Base-by-base conservation (phyloP, 2,113 vertebrate species). In the Panthera tigris region DNA sequence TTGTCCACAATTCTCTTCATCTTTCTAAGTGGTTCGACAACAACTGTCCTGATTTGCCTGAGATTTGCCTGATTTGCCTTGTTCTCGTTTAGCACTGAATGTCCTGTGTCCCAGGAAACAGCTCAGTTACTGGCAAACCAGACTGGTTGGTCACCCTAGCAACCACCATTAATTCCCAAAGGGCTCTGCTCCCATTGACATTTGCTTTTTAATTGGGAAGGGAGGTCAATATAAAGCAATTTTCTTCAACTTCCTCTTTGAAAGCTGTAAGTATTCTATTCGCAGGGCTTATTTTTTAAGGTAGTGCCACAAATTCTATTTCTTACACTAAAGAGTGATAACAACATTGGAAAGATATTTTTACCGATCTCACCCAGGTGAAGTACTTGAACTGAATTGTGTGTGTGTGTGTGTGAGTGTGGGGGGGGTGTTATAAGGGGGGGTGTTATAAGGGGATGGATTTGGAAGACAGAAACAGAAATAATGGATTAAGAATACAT, bases 191-290 rank as follows among this genome's bases (percentile, higher is more conserved):
- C 69, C 45, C 48, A 19, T 4, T 97, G 69, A 93, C 52, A 14
- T 88, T 95, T 95, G 50, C 41, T 83, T 97, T 95, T 85, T 61
- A 88, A 83, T 96, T 92, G 50, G 55, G 41, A 45, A 25, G 79
- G 8, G 9, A 61, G 66, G 29, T 81, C 63, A 96, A 83, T 94
- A 87, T 80, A 82, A 94, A 82, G 9, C 50, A 68, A 33, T 96
- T 97, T 96, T 97, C 73, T 96, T 96, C 89, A 90, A 76, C 12
- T 66, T 98, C 87, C 57, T 95, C 61, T 91, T 95, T 84, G 27
- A 97, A 94, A 95, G 48, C 27, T 94, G 66, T 76, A 97, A 89
- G 69, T 92, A 88, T 52, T 18, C 71, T 73, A 55, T 50, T 79
- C 52, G 33, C n/a, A 73, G 36, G 92, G 50, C 13, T 94, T 94